Base-by-base conservation (phyloP, 2,113 vertebrate species). In the Calidris pygmaea region DNA sequence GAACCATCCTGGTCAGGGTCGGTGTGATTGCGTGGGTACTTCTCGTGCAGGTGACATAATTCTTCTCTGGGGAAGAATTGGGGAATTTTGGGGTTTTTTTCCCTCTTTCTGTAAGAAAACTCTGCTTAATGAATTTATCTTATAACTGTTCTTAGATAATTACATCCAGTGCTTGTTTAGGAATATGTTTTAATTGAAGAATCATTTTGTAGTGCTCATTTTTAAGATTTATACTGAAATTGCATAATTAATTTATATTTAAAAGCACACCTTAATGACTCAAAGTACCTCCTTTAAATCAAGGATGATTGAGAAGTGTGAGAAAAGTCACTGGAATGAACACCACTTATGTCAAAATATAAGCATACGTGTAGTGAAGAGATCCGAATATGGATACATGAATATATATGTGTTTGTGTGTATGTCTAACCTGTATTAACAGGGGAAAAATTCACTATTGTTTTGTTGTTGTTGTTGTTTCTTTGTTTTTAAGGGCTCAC, bases 401-500 rank as follows among this genome's bases (percentile, higher is more conserved):
- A 62, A 73, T 89, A 24, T 68, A 39, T 87, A 14, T 47, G 14
- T 2, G 1, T 32, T 66, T 86, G 11, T 70, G 30, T 41, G 10
- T 76, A 19, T 60, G 18, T 86, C 15, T 92, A 32, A 53, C 34
- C 21, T 85, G 12, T 80, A 14, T 74, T 62, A 95, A 78, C 3
- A n/a, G 10, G 19, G 18, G 50, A 3, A 52, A 76, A 34, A 78
- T 8, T 55, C 2, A 85, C 37, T 48, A 18, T 12, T 52, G 50
- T 11, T 13, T 1, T 47, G 52, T 66, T 78, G 52, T 52, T 47
- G 45, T 47, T 47, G 4, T 60, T 94, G 9, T 83, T 89, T 88
- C 59, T 90, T 89, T 93, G 32, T 90, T 96, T 97, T 97, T 55
- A 95, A 99, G 99, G 98, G 98, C 99, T 89, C 99, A 99, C 97